phyloP scores from a whole-genome alignment of 64 coral and sea anemone species.

The Acropora yongei region DNA sequence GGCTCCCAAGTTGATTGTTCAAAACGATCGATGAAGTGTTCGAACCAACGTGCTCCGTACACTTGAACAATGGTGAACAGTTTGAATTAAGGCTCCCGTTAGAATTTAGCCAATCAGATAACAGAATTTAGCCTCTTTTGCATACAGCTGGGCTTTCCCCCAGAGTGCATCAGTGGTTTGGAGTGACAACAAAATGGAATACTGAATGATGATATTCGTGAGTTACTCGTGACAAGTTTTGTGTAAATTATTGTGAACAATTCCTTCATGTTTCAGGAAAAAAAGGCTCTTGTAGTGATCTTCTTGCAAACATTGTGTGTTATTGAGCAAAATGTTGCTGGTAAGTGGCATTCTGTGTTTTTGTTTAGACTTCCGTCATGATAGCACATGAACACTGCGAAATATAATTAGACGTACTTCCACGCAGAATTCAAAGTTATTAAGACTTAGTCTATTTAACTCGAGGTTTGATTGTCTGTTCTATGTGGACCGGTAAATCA shows the following conservation, averaged over 20 bases:
- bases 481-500: no score
- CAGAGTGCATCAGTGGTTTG: neutral
- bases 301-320: neutral
- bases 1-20: no score
- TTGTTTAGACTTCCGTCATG: neutral
- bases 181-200: conserved; percentile 7
- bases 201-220: neutral
- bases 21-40: conserved; percentile 16
- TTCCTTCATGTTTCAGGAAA: conserved; percentile 3
- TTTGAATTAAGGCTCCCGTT: conserved; percentile 62
- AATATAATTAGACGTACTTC: no score
- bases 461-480: no score
- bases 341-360: neutral
- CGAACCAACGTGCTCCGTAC: conserved; percentile 55
- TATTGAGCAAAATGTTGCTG: conserved; percentile 5
- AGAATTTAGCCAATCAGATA: conserved; percentile 47
- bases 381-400: neutral
- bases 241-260: neutral
- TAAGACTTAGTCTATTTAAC: no score
- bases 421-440: no score
- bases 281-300: neutral
- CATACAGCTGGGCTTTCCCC: neutral
- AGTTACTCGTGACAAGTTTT: neutral
- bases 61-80: conserved; percentile 37
- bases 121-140: neutral